These are phyloP conservation scores for Aphodius granarius DNA, from an alignment of 2,888 invertebrate genomes.

Conservation along the genomic window DNA sequence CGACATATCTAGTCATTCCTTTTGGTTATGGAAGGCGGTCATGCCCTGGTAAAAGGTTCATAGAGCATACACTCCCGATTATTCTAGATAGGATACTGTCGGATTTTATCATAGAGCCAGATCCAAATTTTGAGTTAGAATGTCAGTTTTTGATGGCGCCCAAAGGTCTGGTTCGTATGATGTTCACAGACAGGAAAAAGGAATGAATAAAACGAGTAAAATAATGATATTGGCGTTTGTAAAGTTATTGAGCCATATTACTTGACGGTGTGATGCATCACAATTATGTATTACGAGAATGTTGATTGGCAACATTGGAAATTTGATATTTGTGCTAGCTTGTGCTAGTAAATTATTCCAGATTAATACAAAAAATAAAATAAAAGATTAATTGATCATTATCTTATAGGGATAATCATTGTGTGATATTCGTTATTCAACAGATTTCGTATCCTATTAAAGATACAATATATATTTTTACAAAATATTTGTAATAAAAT, in stretches of 20 bases:
- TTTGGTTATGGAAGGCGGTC: conserved; percentile 80
- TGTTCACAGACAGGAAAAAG: conserved; percentile 57
- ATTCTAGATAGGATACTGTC: conserved; percentile 69
- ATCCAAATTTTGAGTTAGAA: conserved; percentile 70
- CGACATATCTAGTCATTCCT: conserved; percentile 70
- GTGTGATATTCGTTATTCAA: not conserved
- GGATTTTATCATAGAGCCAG: conserved; percentile 69
- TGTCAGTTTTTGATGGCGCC: conserved; percentile 84
- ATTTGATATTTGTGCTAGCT: no score
- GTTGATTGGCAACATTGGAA: not conserved
- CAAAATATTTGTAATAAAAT: not conserved
- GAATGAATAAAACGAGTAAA: no score
- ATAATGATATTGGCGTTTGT: no score
- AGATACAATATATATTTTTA: not conserved
- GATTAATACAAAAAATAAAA: no score
- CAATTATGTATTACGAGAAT: not conserved
- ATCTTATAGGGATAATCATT: no score
- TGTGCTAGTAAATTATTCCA: no score
- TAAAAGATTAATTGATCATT: no score
- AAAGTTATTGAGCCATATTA: not conserved
- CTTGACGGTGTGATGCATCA: not conserved
- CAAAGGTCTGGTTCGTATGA: conserved; percentile 70
- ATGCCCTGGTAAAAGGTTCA: conserved; percentile 85
- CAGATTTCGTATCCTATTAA: not conserved
- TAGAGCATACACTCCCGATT: conserved; percentile 75